Conservation (phyloP, 2,888 invertebrate genomes). For the Drosophila demipolita region DNA sequence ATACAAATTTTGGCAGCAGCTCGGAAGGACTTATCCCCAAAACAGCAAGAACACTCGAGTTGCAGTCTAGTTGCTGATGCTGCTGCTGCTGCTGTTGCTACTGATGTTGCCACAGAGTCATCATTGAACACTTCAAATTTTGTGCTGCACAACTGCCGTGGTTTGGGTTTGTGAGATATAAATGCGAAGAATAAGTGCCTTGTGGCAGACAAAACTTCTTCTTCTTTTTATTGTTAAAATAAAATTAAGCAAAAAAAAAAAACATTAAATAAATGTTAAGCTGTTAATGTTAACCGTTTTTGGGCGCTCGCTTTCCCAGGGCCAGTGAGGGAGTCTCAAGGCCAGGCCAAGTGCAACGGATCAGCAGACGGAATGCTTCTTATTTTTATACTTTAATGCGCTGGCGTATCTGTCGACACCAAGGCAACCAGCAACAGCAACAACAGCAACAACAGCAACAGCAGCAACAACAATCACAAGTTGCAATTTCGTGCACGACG, state of each 20-base stretch:
- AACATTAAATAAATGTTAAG: background rate
- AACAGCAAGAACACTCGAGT: slow-evolving; percentile 9
- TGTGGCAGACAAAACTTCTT: slow-evolving; percentile 3
- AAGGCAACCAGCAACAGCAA: slow-evolving; percentile 44
- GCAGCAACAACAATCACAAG: slow-evolving; percentile 54
- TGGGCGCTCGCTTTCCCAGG: slow-evolving; percentile 10
- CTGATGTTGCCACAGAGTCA: slow-evolving; percentile 25
- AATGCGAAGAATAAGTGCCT: slow-evolving; percentile 9
- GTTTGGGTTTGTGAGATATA: background rate
- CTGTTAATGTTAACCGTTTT: slow-evolving; percentile 12
- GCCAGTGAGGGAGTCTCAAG: slow-evolving; percentile 56
- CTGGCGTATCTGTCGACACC: slow-evolving; percentile 73
- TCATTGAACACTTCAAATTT: slow-evolving; percentile 51
- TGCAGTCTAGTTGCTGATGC: background rate
- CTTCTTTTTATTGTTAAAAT: slow-evolving; percentile 27
- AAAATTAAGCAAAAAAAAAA: slow-evolving; percentile 16
- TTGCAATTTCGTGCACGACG: slow-evolving; percentile 82
- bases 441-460: slow-evolving; percentile 24
- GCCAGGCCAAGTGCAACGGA: slow-evolving; percentile 66
- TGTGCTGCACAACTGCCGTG: slow-evolving; percentile 40
- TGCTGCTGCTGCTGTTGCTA: background rate
- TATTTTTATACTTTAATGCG: slow-evolving; percentile 76
- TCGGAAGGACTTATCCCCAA: slow-evolving; percentile 1
- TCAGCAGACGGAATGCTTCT: slow-evolving; percentile 56
- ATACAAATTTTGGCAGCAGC: slow-evolving; percentile 5